Percentiles rank a stretch among this genome's conserved stretches.
phyloP scores from a whole-genome alignment of 2,888 invertebrate species.

The Phaonia tiefii region DNA sequence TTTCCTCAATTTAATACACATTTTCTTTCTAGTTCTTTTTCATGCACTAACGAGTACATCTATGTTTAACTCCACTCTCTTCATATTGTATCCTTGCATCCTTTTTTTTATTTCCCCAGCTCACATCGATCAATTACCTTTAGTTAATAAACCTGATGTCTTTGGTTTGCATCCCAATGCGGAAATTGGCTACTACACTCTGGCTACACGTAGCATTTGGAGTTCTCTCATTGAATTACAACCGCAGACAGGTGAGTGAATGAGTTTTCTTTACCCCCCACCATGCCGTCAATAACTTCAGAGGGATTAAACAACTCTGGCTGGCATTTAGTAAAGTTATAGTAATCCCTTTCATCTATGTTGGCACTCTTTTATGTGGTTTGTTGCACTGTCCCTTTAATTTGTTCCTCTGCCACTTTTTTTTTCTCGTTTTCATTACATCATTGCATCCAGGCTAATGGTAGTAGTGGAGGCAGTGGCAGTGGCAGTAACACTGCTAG shows the following conservation, averaged over 20 bases:
- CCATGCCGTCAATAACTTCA: too few species aligned
- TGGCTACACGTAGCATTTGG: constrained; percentile 94
- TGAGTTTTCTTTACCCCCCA: neutral
- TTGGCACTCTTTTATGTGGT: constrained; percentile 24
- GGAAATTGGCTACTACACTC: constrained; percentile 96
- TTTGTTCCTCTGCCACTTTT: constrained; percentile 5
- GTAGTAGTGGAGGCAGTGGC: neutral
- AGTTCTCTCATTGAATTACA: constrained; percentile 91
- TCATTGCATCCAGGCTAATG: neutral
- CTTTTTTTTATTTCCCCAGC: constrained; percentile 81
- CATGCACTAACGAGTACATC: too few species aligned
- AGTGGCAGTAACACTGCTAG: too few species aligned
- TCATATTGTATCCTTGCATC: neutral
- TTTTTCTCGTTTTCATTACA: too few species aligned
- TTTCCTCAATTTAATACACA: too few species aligned
- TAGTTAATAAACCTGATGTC: constrained; percentile 93
- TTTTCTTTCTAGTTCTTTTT: too few species aligned
- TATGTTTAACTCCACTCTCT: neutral
- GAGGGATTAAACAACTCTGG: too few species aligned
- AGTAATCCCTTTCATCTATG: neutral
- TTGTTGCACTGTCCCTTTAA: constrained; percentile 1
- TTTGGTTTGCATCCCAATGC: constrained; percentile 97
- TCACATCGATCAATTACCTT: constrained; percentile 89
- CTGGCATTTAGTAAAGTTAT: too few species aligned
- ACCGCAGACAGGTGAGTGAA: constrained; percentile 89